Base-by-base conservation (phyloP, 2,113 vertebrate species). In the Psittacus erithacus region DNA sequence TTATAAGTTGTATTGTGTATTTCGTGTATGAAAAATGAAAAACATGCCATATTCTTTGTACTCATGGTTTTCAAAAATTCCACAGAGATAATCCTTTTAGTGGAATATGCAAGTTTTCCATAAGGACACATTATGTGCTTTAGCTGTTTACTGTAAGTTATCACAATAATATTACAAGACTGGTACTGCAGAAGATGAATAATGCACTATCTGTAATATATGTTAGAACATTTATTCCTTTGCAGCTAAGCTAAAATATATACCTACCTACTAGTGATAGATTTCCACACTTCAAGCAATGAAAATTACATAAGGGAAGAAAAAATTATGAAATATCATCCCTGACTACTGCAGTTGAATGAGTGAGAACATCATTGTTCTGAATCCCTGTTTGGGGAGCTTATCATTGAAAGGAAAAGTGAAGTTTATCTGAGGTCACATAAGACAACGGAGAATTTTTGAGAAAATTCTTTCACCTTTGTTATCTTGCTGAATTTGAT, bases 381-480 rank as follows among this genome's bases (percentile, higher is more conserved):
- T 90, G 85, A 91, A 92, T 55, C 47, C 14, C 3, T 93, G 20
- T 92, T 85, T 84, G 69, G 38, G 60, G 39, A 39, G 31, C 59
- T 91, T 90, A 43, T 75, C 18, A 67, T 13, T 73, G 63, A 91
- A 92, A 90, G 33, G 49, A 94, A 92, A 53, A 93, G 25, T 69
- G 35, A 78, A 75, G 43, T 77, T 90, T 95, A 93, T 94, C 93
- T 94, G 41, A 94, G 82, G 71, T 96, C 93, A 97, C 67, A 59
- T 75, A 80, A 70, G 39, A 93, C 53, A 84, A 88, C 35, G 90
- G 88, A 60, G 57, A 59, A 24, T 59, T 86, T 98, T 92, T 64
- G 43, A 95, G 79, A 97, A 93, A 62, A 18, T 76, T 84, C 74
- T 25, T 92, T 96, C 86, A 90, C 67, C 76, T 97, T 95, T 97